Evolutionary conservation across 2,797 vertebrate species (phyloP).

Genomic region (Poecilia wingei): DNA sequence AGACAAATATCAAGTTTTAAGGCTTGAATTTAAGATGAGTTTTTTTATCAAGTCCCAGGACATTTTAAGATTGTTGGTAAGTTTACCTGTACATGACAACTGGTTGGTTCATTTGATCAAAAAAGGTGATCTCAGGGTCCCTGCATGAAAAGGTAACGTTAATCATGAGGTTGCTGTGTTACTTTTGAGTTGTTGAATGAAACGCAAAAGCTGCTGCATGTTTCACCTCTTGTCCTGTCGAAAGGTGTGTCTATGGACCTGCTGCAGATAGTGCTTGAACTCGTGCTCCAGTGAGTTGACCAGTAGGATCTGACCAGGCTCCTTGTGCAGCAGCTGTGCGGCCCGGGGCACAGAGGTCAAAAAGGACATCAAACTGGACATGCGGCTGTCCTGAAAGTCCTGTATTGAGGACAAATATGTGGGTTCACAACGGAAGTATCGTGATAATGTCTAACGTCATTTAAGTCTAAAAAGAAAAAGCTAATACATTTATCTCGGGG

Average conservation of each 20-base stretch:
- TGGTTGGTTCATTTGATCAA: constrained; percentile 84
- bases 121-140: constrained; percentile 85
- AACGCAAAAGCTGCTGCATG: neutral
- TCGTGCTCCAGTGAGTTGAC: constrained; percentile 83
- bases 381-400: constrained; percentile 79
- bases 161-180: neutral
- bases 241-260: constrained; percentile 82
- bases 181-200: neutral
- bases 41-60: too few relatives aligned
- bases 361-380: constrained; percentile 79
- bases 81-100: constrained; percentile 85
- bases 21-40: too few relatives aligned
- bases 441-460: neutral
- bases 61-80: too few relatives aligned
- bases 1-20: too few relatives aligned
- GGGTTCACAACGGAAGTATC: neutral
- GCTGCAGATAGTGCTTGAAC: constrained; percentile 79
- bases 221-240: constrained; percentile 80
- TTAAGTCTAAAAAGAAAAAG: constrained; percentile 1
- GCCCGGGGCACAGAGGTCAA: constrained; percentile 82
- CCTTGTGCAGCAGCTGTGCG: constrained; percentile 81
- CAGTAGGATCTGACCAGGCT: constrained; percentile 73
- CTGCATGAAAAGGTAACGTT: constrained; percentile 57
- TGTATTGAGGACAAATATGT: constrained; percentile 34
- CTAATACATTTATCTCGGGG: neutral